These are phyloP conservation scores for Serilophus lunatus DNA, from an alignment of 2,113 vertebrate genomes.

Conservation along the genomic window DNA sequence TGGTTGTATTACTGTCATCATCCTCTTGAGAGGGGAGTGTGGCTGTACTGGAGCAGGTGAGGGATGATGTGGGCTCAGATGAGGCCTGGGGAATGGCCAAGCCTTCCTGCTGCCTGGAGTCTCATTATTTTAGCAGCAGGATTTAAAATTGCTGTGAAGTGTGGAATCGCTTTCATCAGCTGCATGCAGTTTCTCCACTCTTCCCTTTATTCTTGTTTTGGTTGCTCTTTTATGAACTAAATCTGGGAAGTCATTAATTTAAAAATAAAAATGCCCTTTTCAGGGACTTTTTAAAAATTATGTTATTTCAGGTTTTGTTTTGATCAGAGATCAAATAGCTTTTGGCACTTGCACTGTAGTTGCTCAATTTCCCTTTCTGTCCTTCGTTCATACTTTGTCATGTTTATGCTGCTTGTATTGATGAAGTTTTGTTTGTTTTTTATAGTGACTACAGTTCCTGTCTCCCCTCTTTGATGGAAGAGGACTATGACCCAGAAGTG, in stretches of 20 bases:
- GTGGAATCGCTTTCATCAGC: not conserved
- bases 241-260: not conserved
- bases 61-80: not conserved
- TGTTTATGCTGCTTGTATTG: not conserved
- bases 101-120: not conserved
- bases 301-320: not conserved
- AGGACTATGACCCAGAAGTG: constrained; percentile 56
- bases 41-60: not conserved
- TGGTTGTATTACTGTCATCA: not conserved
- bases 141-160: not conserved
- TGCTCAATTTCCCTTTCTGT: not conserved
- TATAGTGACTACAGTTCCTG: constrained; percentile 57
- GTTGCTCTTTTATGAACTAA: not conserved
- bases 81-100: not conserved
- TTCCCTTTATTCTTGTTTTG: not conserved
- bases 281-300: not conserved
- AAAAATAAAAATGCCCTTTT: not conserved
- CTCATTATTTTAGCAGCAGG: not conserved
- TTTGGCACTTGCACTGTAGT: not conserved
- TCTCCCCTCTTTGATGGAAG: constrained; percentile 65
- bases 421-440: constrained; percentile 30
- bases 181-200: not conserved
- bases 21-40: not conserved
- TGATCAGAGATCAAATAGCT: not conserved
- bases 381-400: not conserved